Evolutionary conservation across 2,797 vertebrate genomes (phyloP), one percentile per base, ranked within the genome.

Genomic region (Malacoctenus gilli): DNA sequence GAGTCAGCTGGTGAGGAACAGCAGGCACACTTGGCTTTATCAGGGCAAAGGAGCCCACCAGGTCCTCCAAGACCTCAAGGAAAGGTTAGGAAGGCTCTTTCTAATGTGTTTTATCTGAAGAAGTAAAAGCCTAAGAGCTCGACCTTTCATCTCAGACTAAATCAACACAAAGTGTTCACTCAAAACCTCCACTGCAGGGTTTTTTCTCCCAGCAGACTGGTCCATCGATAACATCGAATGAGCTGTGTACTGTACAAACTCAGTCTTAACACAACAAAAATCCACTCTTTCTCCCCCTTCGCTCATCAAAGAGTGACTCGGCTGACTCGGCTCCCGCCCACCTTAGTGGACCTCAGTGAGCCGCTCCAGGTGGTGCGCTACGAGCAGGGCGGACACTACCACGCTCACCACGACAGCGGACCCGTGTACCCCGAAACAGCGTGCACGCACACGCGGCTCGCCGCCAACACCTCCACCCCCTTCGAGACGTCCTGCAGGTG

Each of bases 401-500:
- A 99, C 0, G 97, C 95, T 69, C 97, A 99, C 57, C 94, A 98
- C 44, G 97, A 99, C 93, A 99, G 97, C 1, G 97, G 97, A 2
- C 97, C 97, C 0, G 95, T 99, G 55, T 98, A 97, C 80, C 95
- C 96, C 0, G 97, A 99, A 90, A 99, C 97, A 0, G 93, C 94
- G 69, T 99, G 97, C 87, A 95, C 94, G 37, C 97, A 99, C 82
- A 99, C 97, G 0, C 95, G 95, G 50, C 91, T 96, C 9, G 92
- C 94, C 0, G 90, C 91, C 59, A 98, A 98, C 37, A 93, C 93
- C 55, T 95, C 94, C 0, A 91, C 94, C 20, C 94, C 96, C 16
- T 98, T 99, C 38, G 96, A 99, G 87, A 99, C 97, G 0, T 99
- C 97, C 8, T 99, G 97, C 87, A 94, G 97, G 97, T 97, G 83